Percentiles rank a stretch among this genome's conserved stretches.
These are phyloP conservation scores for Epinotia brunnichana DNA, from an alignment of 2,888 invertebrate species.

Conservation along the genomic window DNA sequence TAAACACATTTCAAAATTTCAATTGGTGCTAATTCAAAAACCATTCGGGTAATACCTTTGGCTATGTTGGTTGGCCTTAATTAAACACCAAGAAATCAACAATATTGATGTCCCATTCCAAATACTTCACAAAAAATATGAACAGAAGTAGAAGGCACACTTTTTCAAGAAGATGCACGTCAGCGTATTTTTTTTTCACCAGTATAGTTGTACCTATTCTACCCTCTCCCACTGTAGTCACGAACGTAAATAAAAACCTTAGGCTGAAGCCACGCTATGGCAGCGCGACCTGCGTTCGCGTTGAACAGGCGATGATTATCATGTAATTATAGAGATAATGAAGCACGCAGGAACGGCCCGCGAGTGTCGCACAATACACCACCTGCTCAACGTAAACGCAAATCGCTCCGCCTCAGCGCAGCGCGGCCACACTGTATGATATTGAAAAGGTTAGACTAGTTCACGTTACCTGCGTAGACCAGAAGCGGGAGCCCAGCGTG, in stretches of 20 bases:
- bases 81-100: too few species aligned
- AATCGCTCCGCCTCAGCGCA: not conserved
- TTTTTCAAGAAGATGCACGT: not conserved
- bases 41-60: too few species aligned
- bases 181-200: not conserved
- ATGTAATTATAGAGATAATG: not conserved
- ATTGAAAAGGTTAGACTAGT: not conserved
- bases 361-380: not conserved
- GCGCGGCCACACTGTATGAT: not conserved
- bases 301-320: not conserved
- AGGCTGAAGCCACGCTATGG: not conserved
- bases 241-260: not conserved
- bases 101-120: too few species aligned
- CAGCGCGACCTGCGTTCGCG: not conserved
- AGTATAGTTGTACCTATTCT: not conserved
- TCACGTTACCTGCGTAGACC: conserved; percentile 86
- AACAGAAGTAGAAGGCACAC: not conserved
- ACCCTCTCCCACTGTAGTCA: not conserved
- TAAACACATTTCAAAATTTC: too few species aligned
- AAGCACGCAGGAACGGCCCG: not conserved
- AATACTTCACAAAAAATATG: too few species aligned
- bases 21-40: too few species aligned
- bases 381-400: not conserved
- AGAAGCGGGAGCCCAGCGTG: conserved; percentile 92
- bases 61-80: too few species aligned